Conservation (phyloP, 2,888 invertebrate genomes). For the Agrenia bidenticulata region DNA sequence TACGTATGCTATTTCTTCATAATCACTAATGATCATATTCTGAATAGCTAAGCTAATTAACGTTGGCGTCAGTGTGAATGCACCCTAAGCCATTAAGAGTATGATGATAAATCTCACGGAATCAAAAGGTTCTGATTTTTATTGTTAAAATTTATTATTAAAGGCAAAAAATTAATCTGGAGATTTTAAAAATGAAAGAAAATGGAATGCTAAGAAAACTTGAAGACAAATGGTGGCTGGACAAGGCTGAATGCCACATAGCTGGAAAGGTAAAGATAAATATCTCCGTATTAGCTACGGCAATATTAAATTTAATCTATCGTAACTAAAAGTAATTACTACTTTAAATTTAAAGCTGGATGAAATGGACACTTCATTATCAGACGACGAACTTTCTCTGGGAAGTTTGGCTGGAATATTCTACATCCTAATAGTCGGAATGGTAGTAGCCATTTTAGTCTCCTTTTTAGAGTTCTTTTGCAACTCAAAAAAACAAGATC, state of each 20-base stretch:
- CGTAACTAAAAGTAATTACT: neutral
- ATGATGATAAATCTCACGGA: neutral
- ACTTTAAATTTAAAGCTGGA: constrained; percentile 1
- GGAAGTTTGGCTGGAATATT: constrained; percentile 98
- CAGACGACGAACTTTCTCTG: constrained; percentile 74
- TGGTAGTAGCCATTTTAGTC: constrained; percentile 84
- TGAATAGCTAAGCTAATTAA: too few relatives aligned
- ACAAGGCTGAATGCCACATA: constrained; percentile 6
- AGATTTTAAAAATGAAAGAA: constrained; percentile 38
- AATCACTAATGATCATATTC: too few relatives aligned
- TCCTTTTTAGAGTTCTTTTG: constrained; percentile 81
- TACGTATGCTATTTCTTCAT: constrained; percentile 63
- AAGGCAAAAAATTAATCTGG: constrained; percentile 40
- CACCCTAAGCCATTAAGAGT: too few relatives aligned
- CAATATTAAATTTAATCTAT: neutral
- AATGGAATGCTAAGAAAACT: constrained; percentile 30
- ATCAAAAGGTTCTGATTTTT: neutral
- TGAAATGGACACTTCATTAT: neutral
- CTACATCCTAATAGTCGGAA: constrained; percentile 93
- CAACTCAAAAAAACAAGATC: constrained; percentile 69
- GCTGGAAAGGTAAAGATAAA: constrained; percentile 6
- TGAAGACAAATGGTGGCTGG: constrained; percentile 40
- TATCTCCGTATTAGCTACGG: neutral
- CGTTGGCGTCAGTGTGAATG: too few relatives aligned
- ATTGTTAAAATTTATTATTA: constrained; percentile 11